Evolutionary conservation across 2,113 vertebrate genomes (phyloP).

Genomic region (Nothoprocta perdicaria): DNA sequence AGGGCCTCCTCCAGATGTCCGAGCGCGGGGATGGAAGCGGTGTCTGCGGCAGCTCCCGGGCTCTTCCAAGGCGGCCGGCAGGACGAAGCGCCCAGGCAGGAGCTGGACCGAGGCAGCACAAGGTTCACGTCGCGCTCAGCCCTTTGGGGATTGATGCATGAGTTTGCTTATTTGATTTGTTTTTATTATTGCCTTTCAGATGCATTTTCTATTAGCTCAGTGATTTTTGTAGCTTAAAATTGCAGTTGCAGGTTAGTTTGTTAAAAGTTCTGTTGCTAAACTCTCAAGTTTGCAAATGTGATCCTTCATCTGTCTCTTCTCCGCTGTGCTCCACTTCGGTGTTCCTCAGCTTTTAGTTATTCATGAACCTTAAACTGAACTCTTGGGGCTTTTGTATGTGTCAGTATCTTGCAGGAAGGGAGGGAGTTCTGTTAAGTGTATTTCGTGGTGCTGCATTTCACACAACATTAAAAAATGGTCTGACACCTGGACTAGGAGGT

Average conservation of each 20-base stretch:
- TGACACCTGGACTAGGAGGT: neutral
- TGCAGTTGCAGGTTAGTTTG: neutral
- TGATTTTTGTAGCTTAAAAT: neutral
- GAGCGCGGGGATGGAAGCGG: neutral
- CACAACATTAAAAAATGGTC: neutral
- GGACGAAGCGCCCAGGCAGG: neutral
- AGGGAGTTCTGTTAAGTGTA: neutral
- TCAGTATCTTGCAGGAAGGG: neutral
- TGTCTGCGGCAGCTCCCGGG: neutral
- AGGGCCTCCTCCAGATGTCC: neutral
- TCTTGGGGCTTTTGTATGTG: neutral
- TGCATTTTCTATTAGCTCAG: neutral
- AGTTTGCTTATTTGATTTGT: neutral
- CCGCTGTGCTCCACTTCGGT: neutral
- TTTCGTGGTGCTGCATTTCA: neutral
- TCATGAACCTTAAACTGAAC: neutral
- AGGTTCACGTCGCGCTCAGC: neutral
- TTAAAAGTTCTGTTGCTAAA: neutral
- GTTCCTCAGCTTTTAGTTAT: conserved; percentile 3
- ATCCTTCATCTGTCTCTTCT: neutral
- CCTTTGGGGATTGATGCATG: neutral
- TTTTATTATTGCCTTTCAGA: neutral
- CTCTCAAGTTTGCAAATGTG: neutral
- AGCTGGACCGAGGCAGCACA: neutral
- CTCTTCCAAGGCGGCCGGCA: neutral